Evolutionary conservation across 2,888 invertebrate genomes (phyloP), one percentile per base, ranked within the genome.

Genomic region (Ommatoiulus sabulosus): DNA sequence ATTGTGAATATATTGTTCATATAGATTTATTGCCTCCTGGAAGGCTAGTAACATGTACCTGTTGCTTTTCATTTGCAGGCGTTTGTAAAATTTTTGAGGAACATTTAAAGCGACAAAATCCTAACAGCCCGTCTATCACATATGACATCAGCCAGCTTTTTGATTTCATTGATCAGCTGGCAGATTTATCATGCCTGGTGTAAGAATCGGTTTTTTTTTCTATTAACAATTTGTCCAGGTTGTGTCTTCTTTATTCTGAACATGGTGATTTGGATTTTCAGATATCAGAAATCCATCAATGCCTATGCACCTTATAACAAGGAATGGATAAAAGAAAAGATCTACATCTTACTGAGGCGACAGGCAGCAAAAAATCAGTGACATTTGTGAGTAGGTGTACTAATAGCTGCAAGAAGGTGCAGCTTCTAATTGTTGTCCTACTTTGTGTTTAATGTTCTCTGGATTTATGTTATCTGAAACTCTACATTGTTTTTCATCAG

Each of bases 31-130:
- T 35, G 35, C 35, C 2, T 35, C 35, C 35, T 35, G 35, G 35
- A 35, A 35, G 35, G 35, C 35, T 35, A 35, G 35, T 35, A 20
- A 20, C 8, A 57, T 24, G 48, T 46, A 2, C 5, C 43, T 35
- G 17, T 44, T 89, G n/a, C 87, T 89, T 44, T 88, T 89, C 87
- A 88, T 87, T 91, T 91, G 12, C 91, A 95, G 95, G 95, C 57
- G 98, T 99, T 15, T 99, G 99, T 93, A 99, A 99, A 94, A 99
- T 99, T 90, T 99, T 98, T 92, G 99, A 99, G 92, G 99, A 99
- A 92, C 99, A 99, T 93, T 93, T 99, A 91, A 99, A 99, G 92
- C 94, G 97, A 89, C 95, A 97, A 91, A 98, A 99, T 92, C 99
- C 99, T 0, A 96, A 97, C 92, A 97, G 97, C 20, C 97, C 98